phyloP scores from a whole-genome alignment of 2,113 vertebrate genomes.

The Ceyx cyanopectus region DNA sequence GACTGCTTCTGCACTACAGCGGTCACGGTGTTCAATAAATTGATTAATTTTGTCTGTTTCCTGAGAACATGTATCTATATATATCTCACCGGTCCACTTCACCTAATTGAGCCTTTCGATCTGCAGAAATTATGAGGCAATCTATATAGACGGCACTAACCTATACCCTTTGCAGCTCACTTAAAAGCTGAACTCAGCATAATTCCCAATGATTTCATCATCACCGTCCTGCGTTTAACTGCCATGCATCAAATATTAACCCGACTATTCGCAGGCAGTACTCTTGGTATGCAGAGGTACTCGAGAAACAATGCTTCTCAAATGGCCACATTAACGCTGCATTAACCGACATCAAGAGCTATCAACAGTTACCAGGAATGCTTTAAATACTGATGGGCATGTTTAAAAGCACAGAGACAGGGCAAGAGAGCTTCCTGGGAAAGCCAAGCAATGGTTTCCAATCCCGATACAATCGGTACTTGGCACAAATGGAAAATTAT shows the following conservation, averaged over 20 bases:
- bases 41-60: not conserved
- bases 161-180: not conserved
- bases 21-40: not conserved
- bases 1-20: not conserved
- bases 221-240: not conserved
- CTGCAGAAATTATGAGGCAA: not conserved
- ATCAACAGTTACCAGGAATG: not conserved
- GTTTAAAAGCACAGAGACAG: not conserved
- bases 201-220: not conserved
- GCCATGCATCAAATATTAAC: not conserved
- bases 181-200: slow-evolving; percentile 21
- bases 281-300: not conserved
- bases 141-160: not conserved
- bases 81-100: not conserved
- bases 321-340: not conserved
- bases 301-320: not conserved
- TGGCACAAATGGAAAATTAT: not conserved
- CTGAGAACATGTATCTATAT: not conserved
- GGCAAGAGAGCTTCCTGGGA: not conserved
- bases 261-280: not conserved
- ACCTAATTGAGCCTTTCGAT: not conserved
- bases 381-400: not conserved
- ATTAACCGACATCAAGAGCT: not conserved
- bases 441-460: not conserved
- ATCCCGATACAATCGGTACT: no score